Evolutionary conservation across 2,113 vertebrate genomes (phyloP).

Genomic region (Sprattus sprattus): DNA sequence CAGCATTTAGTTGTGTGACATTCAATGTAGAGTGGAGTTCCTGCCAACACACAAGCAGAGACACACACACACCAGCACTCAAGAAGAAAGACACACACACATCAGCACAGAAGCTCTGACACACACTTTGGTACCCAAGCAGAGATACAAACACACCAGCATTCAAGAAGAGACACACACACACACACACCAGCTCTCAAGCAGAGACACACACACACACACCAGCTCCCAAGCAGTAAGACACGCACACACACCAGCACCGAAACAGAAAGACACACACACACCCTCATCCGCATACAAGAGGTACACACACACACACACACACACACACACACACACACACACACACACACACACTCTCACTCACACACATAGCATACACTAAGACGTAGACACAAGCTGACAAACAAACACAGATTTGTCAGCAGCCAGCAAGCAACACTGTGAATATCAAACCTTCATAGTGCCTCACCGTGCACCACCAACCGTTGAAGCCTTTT

Average conservation of each 20-base stretch:
- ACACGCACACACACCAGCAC: neutral
- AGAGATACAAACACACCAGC: neutral
- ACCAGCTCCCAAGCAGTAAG: neutral
- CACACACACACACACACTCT: neutral
- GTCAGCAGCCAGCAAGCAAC: neutral
- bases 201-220: neutral
- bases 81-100: neutral
- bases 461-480: neutral
- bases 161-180: neutral
- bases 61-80: neutral
- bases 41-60: neutral
- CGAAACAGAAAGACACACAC: too few species aligned
- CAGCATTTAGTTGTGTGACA: too few species aligned
- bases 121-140: neutral
- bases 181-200: neutral
- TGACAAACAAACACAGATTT: neutral
- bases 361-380: neutral
- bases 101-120: neutral
- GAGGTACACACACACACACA: neutral
- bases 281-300: neutral
- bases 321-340: neutral
- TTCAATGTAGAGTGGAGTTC: too few species aligned
- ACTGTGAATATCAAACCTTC: neutral
- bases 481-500: neutral
- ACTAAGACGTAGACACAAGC: neutral